Percentiles rank a stretch among this genome's conserved stretches.
These are phyloP conservation scores for Asarcornis scutulata DNA, from an alignment of 2,113 vertebrate species.

Conservation along the genomic window DNA sequence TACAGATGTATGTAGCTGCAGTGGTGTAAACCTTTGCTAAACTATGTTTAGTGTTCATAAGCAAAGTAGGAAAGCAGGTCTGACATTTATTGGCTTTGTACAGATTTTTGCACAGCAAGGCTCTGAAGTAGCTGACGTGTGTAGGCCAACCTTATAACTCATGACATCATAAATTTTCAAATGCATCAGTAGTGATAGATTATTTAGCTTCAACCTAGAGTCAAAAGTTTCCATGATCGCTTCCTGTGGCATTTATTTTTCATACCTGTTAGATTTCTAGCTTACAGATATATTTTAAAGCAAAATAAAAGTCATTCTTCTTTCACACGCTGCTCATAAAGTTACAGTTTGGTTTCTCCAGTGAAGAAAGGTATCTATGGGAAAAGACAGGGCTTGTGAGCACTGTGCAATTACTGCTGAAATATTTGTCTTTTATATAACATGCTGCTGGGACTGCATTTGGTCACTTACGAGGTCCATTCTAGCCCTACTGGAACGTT, in stretches of 20 bases:
- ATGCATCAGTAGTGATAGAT: neutral
- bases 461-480: neutral
- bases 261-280: neutral
- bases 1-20: neutral
- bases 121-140: neutral
- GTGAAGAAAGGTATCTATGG: neutral
- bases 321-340: neutral
- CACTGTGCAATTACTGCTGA: neutral
- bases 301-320: neutral
- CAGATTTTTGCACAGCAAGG: neutral
- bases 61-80: neutral
- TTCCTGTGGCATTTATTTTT: neutral
- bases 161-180: neutral
- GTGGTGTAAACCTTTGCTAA: neutral
- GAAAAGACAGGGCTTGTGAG: neutral
- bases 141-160: neutral
- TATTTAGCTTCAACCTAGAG: neutral
- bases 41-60: neutral
- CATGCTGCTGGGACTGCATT: neutral
- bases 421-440: neutral
- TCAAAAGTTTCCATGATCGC: neutral
- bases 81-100: neutral
- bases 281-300: neutral
- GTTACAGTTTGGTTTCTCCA: neutral
- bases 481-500: neutral